A percentile compares a stretch with the other conserved stretches of the same genome.
These are phyloP conservation scores for Platyscapa corneri DNA, from an alignment of 1,140 invertebrate species.

Conservation along the genomic window DNA sequence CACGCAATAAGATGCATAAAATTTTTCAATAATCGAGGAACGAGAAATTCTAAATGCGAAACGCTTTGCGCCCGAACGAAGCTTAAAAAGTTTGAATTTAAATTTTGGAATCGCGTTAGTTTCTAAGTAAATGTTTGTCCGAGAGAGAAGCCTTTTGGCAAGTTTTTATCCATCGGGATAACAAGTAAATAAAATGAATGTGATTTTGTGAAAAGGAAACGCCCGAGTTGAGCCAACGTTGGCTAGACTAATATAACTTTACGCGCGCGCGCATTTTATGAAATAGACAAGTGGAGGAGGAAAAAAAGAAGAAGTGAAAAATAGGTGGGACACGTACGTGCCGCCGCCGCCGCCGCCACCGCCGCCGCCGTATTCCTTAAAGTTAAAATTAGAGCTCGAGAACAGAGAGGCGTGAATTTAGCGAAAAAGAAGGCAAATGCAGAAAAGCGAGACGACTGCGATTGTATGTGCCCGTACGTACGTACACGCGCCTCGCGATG, in stretches of 20 bases:
- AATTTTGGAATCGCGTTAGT: no score
- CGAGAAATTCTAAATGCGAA: no score
- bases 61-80: no score
- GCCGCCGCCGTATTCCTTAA: no score
- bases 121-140: background rate
- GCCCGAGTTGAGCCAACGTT: no score
- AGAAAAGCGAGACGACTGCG: background rate
- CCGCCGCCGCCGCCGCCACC: no score
- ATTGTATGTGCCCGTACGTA: background rate
- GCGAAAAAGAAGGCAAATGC: slow-evolving; percentile 14
- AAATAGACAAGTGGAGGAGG: background rate
- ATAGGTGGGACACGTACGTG: background rate
- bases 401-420: background rate
- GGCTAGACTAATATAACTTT: no score
- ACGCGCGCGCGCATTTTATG: background rate
- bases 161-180: background rate
- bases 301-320: background rate
- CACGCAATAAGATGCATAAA: no score
- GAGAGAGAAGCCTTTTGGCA: background rate
- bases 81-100: no score
- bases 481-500: background rate
- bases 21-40: no score
- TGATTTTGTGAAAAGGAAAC: background rate
- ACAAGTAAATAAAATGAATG: background rate
- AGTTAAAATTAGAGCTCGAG: slow-evolving; percentile 11